Percentiles rank a stretch among this genome's conserved stretches.
phyloP scores from a whole-genome alignment of 2,797 vertebrate genomes.

The Dromococcyx pavoninus region DNA sequence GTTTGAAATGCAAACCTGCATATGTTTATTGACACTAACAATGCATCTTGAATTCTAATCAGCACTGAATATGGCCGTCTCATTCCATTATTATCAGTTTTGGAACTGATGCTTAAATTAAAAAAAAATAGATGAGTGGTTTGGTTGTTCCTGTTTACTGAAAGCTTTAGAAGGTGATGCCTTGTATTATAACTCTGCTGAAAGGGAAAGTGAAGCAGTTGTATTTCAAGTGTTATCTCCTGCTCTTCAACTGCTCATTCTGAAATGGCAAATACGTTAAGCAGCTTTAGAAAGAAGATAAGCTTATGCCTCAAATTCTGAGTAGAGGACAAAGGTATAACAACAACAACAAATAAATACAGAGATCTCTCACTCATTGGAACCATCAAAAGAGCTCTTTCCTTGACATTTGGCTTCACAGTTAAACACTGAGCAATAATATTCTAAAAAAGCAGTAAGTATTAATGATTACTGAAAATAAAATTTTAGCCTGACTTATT shows the following conservation, averaged over 20 bases:
- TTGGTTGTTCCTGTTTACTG: not conserved
- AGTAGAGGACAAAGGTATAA: not conserved
- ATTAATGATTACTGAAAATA: not conserved
- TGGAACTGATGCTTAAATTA: not conserved
- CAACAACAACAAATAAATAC: slow-evolving; percentile 1
- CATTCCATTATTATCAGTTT: not conserved
- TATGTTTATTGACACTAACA: not conserved
- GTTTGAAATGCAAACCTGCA: not conserved
- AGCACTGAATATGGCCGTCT: not conserved
- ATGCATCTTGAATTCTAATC: not conserved
- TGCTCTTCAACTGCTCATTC: not conserved
- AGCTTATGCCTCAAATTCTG: not conserved
- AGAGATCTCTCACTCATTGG: not conserved
- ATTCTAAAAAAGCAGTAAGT: not conserved
- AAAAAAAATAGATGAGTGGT: not conserved
- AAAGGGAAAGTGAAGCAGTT: not conserved
- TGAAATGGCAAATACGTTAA: slow-evolving; percentile 25
- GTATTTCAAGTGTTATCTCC: slow-evolving; percentile 5
- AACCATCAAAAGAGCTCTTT: not conserved
- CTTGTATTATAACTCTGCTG: not conserved
- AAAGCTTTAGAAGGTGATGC: not conserved
- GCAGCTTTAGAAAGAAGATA: slow-evolving; percentile 33
- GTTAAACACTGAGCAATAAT: not conserved
- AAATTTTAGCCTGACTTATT: not conserved
- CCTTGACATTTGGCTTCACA: not conserved